Percentiles rank a stretch among this genome's conserved stretches.
These are phyloP conservation scores for Conomelus anceps DNA, from an alignment of 2,888 invertebrate genomes.

Conservation along the genomic window DNA sequence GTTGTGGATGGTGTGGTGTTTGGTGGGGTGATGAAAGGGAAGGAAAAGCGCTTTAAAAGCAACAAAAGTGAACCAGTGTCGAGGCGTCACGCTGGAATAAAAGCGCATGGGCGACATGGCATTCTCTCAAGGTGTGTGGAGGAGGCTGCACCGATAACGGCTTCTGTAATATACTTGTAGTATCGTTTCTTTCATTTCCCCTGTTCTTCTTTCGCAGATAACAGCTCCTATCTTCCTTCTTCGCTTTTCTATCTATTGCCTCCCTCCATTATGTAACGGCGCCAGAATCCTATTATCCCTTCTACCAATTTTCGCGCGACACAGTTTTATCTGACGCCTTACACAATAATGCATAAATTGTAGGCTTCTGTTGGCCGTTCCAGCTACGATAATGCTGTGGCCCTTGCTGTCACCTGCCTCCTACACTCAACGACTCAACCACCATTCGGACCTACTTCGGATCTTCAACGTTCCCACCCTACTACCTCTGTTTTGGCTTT, in stretches of 20 bases:
- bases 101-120: too few relatives aligned
- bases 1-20: too few relatives aligned
- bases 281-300: slow-evolving; percentile 16
- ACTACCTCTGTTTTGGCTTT: too few relatives aligned
- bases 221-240: slow-evolving; percentile 8
- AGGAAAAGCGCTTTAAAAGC: slow-evolving; percentile 11
- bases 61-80: slow-evolving; percentile 10
- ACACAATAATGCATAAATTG: slow-evolving; percentile 18
- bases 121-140: slow-evolving; percentile 6
- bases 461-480: background rate
- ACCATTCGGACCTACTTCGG: too few relatives aligned
- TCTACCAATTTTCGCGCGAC: background rate
- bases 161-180: slow-evolving; percentile 7
- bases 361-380: background rate
- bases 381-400: background rate
- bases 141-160: background rate
- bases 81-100: slow-evolving; percentile 2
- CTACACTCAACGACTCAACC: too few relatives aligned
- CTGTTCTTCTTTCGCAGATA: slow-evolving; percentile 14
- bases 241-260: slow-evolving; percentile 10
- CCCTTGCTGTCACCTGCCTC: background rate
- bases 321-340: slow-evolving; percentile 14
- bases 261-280: slow-evolving; percentile 5
- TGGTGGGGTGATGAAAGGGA: background rate
- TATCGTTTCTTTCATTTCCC: slow-evolving; percentile 16